Conservation (phyloP, 2,888 invertebrate genomes). For the Electrophaes corylata region DNA sequence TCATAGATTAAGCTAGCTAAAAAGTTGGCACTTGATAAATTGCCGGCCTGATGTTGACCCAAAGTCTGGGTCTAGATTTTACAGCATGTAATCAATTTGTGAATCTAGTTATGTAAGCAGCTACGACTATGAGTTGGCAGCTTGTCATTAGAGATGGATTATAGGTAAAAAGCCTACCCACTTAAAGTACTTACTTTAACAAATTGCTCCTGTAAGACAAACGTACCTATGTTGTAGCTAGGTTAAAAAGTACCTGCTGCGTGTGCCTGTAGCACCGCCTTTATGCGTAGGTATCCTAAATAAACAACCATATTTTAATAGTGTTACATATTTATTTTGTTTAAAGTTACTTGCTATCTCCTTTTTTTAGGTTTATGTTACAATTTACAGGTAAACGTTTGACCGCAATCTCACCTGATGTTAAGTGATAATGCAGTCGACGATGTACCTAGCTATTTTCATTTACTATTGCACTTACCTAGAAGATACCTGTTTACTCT, state of each 20-base stretch:
- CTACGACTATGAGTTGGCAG: not conserved
- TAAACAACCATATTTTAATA: no score
- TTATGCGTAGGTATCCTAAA: not conserved
- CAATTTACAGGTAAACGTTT: no score
- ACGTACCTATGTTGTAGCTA: no score
- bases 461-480: no score
- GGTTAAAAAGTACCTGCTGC: not conserved
- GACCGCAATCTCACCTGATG: no score
- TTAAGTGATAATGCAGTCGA: no score
- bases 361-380: no score
- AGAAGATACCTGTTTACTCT: no score
- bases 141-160: not conserved
- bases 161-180: not conserved
- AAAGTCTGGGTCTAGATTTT: conserved; percentile 9
- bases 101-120: not conserved
- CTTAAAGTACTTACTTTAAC: not conserved
- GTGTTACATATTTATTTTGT: no score
- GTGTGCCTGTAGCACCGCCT: not conserved
- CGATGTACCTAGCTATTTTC: no score
- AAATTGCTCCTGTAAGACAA: no score
- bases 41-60: conserved; percentile 12
- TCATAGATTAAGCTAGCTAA: conserved; percentile 30
- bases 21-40: conserved; percentile 28
- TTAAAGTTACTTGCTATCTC: no score
- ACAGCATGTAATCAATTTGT: not conserved